Evolutionary conservation across 2,797 vertebrate species (phyloP).

Genomic region (Rhabdophis nuchalis): DNA sequence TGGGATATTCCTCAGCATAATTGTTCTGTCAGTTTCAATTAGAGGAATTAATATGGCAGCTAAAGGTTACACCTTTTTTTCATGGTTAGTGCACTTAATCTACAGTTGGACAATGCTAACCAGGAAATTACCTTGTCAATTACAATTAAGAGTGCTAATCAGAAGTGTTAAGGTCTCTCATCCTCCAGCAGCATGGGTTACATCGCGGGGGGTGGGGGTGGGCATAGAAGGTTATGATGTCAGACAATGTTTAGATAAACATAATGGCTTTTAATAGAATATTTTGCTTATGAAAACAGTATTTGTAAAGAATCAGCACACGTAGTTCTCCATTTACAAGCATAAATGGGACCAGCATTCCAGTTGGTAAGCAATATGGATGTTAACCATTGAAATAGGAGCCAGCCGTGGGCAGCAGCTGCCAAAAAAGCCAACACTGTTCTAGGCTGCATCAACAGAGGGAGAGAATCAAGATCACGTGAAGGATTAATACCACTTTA

Average conservation of each 20-base stretch:
- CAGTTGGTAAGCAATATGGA: not conserved
- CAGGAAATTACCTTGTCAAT: slow-evolving; percentile 45
- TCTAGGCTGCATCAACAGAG: too few species aligned
- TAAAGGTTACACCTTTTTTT: slow-evolving; percentile 34
- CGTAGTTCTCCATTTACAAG: not conserved
- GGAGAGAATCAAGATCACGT: too few species aligned
- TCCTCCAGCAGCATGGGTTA: not conserved
- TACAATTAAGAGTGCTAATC: slow-evolving; percentile 34
- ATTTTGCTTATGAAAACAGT: not conserved
- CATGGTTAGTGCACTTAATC: not conserved
- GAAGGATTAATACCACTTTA: too few species aligned
- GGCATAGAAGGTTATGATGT: slow-evolving; percentile 18
- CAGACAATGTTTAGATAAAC: slow-evolving; percentile 12
- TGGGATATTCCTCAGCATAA: slow-evolving; percentile 19
- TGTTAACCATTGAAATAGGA: too few species aligned
- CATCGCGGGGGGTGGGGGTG: too few species aligned
- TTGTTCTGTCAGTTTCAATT: slow-evolving; percentile 42
- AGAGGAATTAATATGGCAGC: slow-evolving; percentile 39
- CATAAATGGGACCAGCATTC: not conserved
- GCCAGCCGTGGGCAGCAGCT: too few species aligned
- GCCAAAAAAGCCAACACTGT: too few species aligned
- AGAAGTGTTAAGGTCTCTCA: slow-evolving; percentile 25
- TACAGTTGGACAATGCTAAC: slow-evolving; percentile 13
- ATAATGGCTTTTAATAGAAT: slow-evolving; percentile 21
- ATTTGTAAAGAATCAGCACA: not conserved